Base-by-base conservation (phyloP, 92 coral and sea anemone genomes). In the Epizoanthus illoricatus region DNA sequence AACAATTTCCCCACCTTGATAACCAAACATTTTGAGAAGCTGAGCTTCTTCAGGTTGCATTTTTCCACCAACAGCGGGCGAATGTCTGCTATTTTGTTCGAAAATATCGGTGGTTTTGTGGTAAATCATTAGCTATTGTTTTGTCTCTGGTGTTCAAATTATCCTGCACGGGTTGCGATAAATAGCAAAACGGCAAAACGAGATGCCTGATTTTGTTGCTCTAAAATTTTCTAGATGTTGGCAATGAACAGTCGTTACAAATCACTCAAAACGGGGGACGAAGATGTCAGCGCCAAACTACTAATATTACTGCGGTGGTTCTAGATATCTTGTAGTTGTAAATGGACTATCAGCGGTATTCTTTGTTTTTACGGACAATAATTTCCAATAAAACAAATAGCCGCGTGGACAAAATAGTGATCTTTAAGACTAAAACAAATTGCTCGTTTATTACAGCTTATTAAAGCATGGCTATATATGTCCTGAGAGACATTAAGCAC, bases 371-470 rank as follows among this genome's bases (percentile, higher is more conserved):
- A 24, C 16, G 36, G 28, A 64, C 64, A 78, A 36, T 13, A 11
- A 18, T 68, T 68, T 12, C 72, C 49, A 78, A 78, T 78, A 19
- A 75, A 36, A 64, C 43, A 16, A 4, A 18, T 15, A 10, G 42
- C 72, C 72, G 28, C 72, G 28, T 69, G 60, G 15, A 78, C 67
- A 2, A 59, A 21, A 16, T 57, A 62, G 82, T 63, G 69, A 63
- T 7, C 36, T 9, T 16, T 4, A n/a, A 62, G 71, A 78, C 47
- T 62, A 21, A 63, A 63, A 12, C 21, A 63, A 12, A 24, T 40
- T 78, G 9, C 20, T 42, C 15, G 28, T 20, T 78, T 17, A 23
- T 17, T 17, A 49, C 13, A 39, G 54, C 68, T 60, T 18, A 2
- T 43, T 42, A 5, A 15, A 64, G 15, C 33, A 28, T 28, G 33